These are phyloP conservation scores for Troglohyphantes excavatus DNA, from an alignment of 2,888 invertebrate genomes.

Conservation along the genomic window DNA sequence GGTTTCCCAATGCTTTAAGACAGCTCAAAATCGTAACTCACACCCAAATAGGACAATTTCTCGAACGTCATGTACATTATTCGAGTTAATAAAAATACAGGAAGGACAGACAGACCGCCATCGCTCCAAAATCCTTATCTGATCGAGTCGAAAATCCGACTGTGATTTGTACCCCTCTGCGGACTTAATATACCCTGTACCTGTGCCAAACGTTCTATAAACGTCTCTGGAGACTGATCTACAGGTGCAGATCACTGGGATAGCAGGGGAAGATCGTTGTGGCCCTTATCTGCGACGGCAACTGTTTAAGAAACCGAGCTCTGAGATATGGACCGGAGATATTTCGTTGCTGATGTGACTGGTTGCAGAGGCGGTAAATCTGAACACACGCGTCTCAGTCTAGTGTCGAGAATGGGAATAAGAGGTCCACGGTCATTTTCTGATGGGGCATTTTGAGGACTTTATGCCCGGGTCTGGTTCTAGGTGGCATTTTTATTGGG, in stretches of 20 bases:
- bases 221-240: constrained; percentile 61
- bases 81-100: constrained; percentile 40
- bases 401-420: constrained; percentile 56
- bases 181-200: constrained; percentile 69
- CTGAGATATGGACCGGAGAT: constrained; percentile 52
- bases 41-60: constrained; percentile 64
- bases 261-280: constrained; percentile 58
- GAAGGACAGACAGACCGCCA: constrained; percentile 48
- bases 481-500: constrained; percentile 65
- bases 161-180: constrained; percentile 67
- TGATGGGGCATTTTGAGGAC: constrained; percentile 11
- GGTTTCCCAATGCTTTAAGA: constrained; percentile 40
- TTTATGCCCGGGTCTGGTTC: constrained; percentile 44
- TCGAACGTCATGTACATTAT: constrained; percentile 35
- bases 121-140: constrained; percentile 52
- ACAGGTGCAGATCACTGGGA: constrained; percentile 53
- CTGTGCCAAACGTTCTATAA: constrained; percentile 76
- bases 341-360: constrained; percentile 18
- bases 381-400: constrained; percentile 30
- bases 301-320: constrained; percentile 35
- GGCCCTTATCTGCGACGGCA: constrained; percentile 56
- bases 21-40: constrained; percentile 43
- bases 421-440: constrained; percentile 35
- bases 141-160: constrained; percentile 20
- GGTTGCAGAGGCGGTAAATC: constrained; percentile 68